A percentile compares a stretch with the other conserved stretches of the same genome.
Conservation (phyloP, 2,113 vertebrate genomes). For the Aphyosemion australe region DNA sequence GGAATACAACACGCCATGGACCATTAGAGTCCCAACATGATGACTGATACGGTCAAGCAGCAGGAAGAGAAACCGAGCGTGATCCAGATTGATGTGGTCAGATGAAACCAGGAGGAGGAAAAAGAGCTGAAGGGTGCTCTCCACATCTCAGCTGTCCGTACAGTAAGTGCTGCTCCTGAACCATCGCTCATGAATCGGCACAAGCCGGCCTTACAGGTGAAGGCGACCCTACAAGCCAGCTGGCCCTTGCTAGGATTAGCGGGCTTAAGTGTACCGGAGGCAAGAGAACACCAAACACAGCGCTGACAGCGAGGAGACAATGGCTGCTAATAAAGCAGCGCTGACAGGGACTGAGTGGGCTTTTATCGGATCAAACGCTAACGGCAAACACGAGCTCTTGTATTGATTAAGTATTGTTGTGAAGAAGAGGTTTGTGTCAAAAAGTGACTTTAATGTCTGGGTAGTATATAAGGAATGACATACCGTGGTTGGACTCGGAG, state of each 20-base stretch:
- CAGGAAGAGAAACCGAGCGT: conserved; percentile 4
- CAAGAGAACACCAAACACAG: conserved; percentile 72
- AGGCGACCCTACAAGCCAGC: conserved; percentile 66
- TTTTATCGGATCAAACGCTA: conserved; percentile 66
- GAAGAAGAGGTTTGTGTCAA: conserved; percentile 9
- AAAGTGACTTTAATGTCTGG: neutral
- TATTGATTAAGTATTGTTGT: conserved; percentile 68
- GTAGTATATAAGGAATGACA: neutral
- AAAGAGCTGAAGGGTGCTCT: conserved; percentile 14
- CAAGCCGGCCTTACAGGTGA: conserved; percentile 66
- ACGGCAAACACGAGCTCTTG: conserved; percentile 48
- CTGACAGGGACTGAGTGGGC: conserved; percentile 55
- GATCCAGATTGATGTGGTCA: conserved; percentile 36
- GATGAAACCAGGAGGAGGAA: conserved; percentile 11
- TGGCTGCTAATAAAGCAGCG: conserved; percentile 64
- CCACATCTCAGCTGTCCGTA: conserved; percentile 33
- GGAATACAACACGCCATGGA: conserved; percentile 41
- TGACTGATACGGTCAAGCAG: conserved; percentile 55
- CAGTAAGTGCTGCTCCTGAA: conserved; percentile 35
- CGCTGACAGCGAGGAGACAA: conserved; percentile 69
- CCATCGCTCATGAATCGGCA: conserved; percentile 66
- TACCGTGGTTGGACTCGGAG: conserved; percentile 37
- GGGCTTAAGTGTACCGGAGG: conserved; percentile 82
- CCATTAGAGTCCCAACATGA: conserved; percentile 59
- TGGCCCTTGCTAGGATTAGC: conserved; percentile 72